Conservation (phyloP, 64 coral and sea anemone species). For the Platygyra sinensis region DNA sequence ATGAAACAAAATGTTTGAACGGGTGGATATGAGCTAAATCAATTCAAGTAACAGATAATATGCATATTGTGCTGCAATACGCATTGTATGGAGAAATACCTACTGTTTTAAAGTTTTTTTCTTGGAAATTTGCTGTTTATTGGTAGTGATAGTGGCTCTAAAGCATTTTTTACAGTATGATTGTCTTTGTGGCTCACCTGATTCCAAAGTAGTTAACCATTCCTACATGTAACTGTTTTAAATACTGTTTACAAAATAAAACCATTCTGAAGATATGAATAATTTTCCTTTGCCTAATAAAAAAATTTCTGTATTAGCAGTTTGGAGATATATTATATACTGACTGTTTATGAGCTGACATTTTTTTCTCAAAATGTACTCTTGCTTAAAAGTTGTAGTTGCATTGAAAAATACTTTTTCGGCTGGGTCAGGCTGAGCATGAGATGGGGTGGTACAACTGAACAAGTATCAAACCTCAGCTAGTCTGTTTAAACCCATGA, state of each 20-base stretch:
- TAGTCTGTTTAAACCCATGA: constrained; percentile 72
- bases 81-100: no score
- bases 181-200: background rate
- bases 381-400: background rate
- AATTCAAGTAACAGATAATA: no score
- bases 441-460: constrained; percentile 61
- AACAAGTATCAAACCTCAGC: constrained; percentile 51
- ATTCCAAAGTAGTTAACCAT: background rate
- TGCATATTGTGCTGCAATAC: no score
- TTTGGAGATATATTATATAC: background rate
- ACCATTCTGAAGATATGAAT: background rate
- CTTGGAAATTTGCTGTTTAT: background rate
- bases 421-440: constrained; percentile 71
- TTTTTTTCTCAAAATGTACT: background rate
- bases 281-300: background rate
- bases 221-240: background rate
- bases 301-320: background rate
- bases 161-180: background rate
- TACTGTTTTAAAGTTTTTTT: background rate
- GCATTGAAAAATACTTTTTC: constrained; percentile 13
- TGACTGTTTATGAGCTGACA: background rate
- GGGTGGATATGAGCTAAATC: no score
- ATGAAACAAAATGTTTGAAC: no score
- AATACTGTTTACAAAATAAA: background rate
- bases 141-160: background rate